These are phyloP conservation scores for Drosophila testacea DNA, from an alignment of 2,888 invertebrate species.

Conservation along the genomic window DNA sequence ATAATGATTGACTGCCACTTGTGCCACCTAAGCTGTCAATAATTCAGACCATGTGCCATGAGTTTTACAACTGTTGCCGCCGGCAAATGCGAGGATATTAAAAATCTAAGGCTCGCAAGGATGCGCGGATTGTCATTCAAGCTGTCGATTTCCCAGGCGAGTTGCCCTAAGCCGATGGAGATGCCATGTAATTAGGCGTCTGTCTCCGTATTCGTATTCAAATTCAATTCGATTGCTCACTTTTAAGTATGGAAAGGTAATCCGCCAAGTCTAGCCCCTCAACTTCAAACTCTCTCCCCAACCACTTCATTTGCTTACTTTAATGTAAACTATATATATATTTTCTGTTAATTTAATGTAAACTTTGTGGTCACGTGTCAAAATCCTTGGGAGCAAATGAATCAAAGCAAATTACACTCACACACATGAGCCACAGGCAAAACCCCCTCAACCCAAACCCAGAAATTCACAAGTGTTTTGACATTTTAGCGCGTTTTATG, in stretches of 20 bases:
- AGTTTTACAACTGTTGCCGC: constrained; percentile 37
- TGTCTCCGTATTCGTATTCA: constrained; percentile 39
- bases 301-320: constrained; percentile 14
- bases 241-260: constrained; percentile 26
- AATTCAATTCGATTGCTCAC: constrained; percentile 60
- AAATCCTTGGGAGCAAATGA: constrained; percentile 49
- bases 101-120: constrained; percentile 29
- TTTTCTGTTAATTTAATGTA: constrained; percentile 73
- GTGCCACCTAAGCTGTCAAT: constrained; percentile 73
- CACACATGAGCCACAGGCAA: constrained; percentile 29
- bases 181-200: constrained; percentile 68
- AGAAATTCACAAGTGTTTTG: constrained; percentile 74
- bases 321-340: constrained; percentile 31
- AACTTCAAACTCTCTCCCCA: background rate
- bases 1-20: constrained; percentile 74
- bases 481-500: constrained; percentile 71
- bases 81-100: constrained; percentile 30
- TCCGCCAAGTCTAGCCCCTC: background rate
- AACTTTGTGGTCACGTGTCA: constrained; percentile 77
- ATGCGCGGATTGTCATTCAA: constrained; percentile 52
- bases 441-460: constrained; percentile 17
- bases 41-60: constrained; percentile 76
- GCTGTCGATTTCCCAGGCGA: constrained; percentile 81
- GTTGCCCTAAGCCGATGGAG: constrained; percentile 66
- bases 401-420: constrained; percentile 66